These are phyloP conservation scores for Isotomurus palustris DNA, from an alignment of 2,888 invertebrate species.

Conservation along the genomic window DNA sequence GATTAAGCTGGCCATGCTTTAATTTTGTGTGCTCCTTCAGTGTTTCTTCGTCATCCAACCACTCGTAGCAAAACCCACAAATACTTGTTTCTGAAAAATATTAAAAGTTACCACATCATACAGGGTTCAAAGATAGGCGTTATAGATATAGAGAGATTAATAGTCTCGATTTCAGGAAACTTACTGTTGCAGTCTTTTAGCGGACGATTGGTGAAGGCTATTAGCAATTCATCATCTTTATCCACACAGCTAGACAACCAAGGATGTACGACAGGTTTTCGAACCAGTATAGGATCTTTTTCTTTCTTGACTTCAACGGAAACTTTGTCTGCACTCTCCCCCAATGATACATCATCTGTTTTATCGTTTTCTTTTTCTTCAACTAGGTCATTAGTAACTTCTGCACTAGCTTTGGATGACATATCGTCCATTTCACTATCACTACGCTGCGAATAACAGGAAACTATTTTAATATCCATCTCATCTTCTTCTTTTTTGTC, in stretches of 20 bases:
- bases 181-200: slow-evolving; percentile 8
- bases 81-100: slow-evolving; percentile 33
- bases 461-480: slow-evolving; percentile 5
- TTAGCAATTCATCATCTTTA: slow-evolving; percentile 40
- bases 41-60: slow-evolving; percentile 29
- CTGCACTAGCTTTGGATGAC: neutral
- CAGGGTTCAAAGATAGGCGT: too few relatives aligned
- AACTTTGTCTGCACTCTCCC: neutral
- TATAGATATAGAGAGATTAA: too few relatives aligned
- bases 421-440: too few relatives aligned
- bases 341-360: neutral
- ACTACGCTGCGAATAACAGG: neutral
- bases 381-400: neutral
- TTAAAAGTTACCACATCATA: too few relatives aligned
- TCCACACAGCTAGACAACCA: slow-evolving; percentile 31
- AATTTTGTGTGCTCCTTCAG: slow-evolving; percentile 32
- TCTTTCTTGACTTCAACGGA: neutral
- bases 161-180: too few relatives aligned
- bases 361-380: neutral
- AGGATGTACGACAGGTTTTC: neutral
- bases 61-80: slow-evolving; percentile 43
- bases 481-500: too few relatives aligned
- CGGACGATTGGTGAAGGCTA: slow-evolving; percentile 32
- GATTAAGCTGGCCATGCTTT: slow-evolving; percentile 22
- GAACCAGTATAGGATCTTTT: too few relatives aligned